A percentile compares a stretch with the other conserved stretches of the same genome.
Conservation (phyloP, 2,797 vertebrate species). For the Gallinago stenura region DNA sequence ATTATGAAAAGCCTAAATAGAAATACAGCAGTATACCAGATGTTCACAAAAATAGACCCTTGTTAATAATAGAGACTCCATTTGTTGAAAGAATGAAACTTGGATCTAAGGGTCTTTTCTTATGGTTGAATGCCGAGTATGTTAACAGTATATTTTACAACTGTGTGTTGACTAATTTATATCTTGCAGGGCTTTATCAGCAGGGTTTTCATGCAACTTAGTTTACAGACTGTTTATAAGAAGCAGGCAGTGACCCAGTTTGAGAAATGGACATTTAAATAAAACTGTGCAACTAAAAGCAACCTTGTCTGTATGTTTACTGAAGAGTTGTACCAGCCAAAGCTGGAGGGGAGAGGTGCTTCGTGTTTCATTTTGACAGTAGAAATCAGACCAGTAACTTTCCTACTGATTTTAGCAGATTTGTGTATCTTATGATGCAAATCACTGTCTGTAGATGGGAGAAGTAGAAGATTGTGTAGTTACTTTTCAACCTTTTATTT, state of each 20-base stretch:
- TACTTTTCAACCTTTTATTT: neutral
- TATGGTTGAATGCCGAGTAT: neutral
- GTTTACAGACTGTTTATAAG: neutral
- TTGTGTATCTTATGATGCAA: neutral
- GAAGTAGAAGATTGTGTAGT: neutral
- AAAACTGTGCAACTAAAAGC: neutral
- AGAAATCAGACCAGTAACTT: neutral
- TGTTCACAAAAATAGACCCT: slow-evolving; percentile 6
- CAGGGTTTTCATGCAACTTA: neutral
- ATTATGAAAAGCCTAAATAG: neutral
- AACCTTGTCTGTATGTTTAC: neutral
- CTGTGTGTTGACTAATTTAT: neutral
- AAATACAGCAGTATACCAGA: neutral
- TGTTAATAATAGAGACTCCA: neutral
- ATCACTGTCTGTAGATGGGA: neutral
- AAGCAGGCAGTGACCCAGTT: slow-evolving; percentile 13
- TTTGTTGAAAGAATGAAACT: slow-evolving; percentile 19
- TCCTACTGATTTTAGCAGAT: neutral
- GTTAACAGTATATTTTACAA: neutral
- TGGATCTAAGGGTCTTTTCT: neutral
- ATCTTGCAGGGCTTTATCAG: neutral
- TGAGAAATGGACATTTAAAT: neutral
- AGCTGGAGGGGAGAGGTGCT: neutral
- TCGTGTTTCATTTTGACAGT: neutral
- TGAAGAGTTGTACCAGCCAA: neutral